These are phyloP conservation scores for Endomychus coccineus DNA, from an alignment of 2,888 invertebrate species.

Conservation along the genomic window DNA sequence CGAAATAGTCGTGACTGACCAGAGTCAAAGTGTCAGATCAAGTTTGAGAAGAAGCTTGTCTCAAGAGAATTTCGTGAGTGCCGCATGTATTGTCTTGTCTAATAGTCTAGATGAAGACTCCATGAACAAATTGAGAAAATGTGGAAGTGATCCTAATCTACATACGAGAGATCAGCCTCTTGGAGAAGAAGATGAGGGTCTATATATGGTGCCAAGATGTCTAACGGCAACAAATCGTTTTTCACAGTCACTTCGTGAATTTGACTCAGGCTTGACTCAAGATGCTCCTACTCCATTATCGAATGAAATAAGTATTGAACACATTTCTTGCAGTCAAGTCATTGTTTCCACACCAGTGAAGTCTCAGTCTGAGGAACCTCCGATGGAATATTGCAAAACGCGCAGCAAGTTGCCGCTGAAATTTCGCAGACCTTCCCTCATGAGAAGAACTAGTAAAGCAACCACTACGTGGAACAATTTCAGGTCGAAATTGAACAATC, in stretches of 20 bases:
- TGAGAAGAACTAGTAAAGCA: conserved; percentile 35
- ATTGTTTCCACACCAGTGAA: conserved; percentile 2
- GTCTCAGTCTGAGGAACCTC: conserved; percentile 21
- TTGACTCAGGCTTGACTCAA: conserved; percentile 35
- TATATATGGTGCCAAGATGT: conserved; percentile 40
- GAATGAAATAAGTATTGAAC: conserved; percentile 37
- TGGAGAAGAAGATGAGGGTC: conserved; percentile 30
- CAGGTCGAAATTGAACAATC: conserved; percentile 36
- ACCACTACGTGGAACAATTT: conserved; percentile 37
- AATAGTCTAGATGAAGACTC: background rate
- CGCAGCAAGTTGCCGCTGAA: conserved; percentile 32
- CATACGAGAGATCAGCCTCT: conserved; percentile 21
- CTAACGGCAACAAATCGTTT: conserved; percentile 31
- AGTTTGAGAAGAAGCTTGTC: conserved; percentile 10
- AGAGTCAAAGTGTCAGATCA: conserved; percentile 11
- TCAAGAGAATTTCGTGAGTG: conserved; percentile 9
- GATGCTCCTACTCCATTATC: conserved; percentile 27
- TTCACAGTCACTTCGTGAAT: conserved; percentile 39
- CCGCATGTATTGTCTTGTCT: conserved; percentile 7
- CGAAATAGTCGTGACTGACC: conserved; percentile 7
- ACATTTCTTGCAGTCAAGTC: conserved; percentile 39
- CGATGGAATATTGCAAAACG: conserved; percentile 22
- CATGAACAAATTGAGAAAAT: conserved; percentile 28
- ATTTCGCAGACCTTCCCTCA: conserved; percentile 30
- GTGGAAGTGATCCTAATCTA: conserved; percentile 40